A percentile compares a stretch with the other conserved stretches of the same genome.
These are phyloP conservation scores for Meteorus colon DNA, from an alignment of 2,888 invertebrate genomes.

Conservation along the genomic window DNA sequence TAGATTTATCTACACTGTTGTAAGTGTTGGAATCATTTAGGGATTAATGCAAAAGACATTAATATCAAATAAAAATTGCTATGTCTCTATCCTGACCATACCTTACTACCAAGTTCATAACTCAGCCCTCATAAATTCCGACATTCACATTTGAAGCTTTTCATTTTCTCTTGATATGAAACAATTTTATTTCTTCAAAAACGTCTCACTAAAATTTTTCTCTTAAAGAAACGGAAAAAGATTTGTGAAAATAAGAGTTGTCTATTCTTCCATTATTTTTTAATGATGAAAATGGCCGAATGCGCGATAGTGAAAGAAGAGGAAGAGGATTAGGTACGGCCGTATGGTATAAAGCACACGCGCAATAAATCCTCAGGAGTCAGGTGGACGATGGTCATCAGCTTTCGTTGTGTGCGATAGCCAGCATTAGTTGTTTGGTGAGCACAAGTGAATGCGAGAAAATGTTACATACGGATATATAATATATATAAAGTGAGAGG, in stretches of 20 bases:
- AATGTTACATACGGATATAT: not conserved
- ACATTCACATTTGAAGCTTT: too few species aligned
- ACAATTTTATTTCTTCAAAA: too few species aligned
- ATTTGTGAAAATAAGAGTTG: slow-evolving; percentile 3
- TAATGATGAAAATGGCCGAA: slow-evolving; percentile 38
- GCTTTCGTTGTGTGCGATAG: slow-evolving; percentile 43
- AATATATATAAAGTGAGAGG: slow-evolving; percentile 24
- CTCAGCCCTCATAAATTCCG: too few species aligned
- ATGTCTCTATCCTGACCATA: too few species aligned
- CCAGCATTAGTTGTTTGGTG: not conserved
- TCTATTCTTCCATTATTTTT: not conserved
- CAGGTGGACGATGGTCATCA: slow-evolving; percentile 73
- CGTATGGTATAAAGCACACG: slow-evolving; percentile 56
- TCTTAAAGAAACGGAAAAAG: not conserved
- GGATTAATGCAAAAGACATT: too few species aligned
- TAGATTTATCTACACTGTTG: too few species aligned
- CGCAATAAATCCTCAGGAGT: slow-evolving; percentile 70
- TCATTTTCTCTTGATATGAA: too few species aligned
- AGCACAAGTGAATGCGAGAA: slow-evolving; percentile 15
- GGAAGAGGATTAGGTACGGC: slow-evolving; percentile 52
- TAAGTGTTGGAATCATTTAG: too few species aligned
- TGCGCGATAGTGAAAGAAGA: slow-evolving; percentile 31
- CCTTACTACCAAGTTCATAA: too few species aligned
- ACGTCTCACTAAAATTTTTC: not conserved
- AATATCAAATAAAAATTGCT: too few species aligned